Evolutionary conservation across 2,888 invertebrate genomes (phyloP), one percentile per base, ranked within the genome.

Genomic region (Belgica antarctica): DNA sequence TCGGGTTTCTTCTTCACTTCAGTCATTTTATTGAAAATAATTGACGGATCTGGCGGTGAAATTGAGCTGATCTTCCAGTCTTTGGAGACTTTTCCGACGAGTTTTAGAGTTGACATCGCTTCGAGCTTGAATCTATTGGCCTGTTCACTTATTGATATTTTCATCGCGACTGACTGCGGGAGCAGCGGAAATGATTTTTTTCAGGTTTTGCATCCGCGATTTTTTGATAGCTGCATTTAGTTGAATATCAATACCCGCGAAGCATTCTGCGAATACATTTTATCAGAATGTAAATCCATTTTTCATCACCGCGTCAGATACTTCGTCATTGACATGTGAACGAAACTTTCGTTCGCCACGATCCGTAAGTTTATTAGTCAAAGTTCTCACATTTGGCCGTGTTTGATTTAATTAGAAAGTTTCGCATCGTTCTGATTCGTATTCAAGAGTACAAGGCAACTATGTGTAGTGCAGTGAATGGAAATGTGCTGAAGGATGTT

Each of bases 151-250:
- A 15, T 25, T 15, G 61, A 61, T 15, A 12, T 28, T 8, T 28
- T 24, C 61, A 61, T 61, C 15, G 28, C 17, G 22, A 62, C 62
- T 62, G 62, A 61, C 10, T 5, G 10, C 27, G 27, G 34, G 2
- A 25, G 10, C n/a, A 17, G 8, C 3, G 27, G 15, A n/a, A 59
- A 27, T 15, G 46, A 46, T 46, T n/a, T 62, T 25, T 61, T 28
- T 62, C 62, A 31, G n/a, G n/a, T n/a, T n/a, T n/a, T n/a, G 19
- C 15, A 8, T 62, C 34, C 25, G 27, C 27, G 25, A 25, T 59
- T 52, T n/a, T n/a, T 25, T 59, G 52, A 52, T 52, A 52, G 52
- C 52, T 59, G 46, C 12, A n/a, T n/a, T n/a, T n/a, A n/a, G n/a
- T 24, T 27, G 25, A 7, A 19, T 59, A 59, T 59, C 27, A 59